Evolutionary conservation across 2,888 invertebrate species (phyloP).

Genomic region (Laspeyria flexula): DNA sequence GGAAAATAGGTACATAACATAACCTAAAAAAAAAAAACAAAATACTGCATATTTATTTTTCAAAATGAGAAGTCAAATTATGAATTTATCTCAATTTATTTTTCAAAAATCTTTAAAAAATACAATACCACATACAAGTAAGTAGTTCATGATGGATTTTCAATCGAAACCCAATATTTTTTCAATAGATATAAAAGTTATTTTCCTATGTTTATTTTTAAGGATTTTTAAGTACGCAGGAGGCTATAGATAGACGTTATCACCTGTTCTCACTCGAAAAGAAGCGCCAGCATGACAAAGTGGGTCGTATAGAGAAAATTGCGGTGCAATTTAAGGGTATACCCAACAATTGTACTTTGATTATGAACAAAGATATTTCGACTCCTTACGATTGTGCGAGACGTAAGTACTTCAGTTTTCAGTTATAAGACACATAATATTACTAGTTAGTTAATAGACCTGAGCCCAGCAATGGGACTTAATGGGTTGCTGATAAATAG

Average conservation of each 20-base stretch:
- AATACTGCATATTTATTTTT: slow-evolving; percentile 20
- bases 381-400: slow-evolving; percentile 97
- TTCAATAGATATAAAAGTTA: too few species aligned
- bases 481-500: too few species aligned
- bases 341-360: slow-evolving; percentile 90
- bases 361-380: slow-evolving; percentile 97
- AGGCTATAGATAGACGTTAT: slow-evolving; percentile 86
- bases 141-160: slow-evolving; percentile 20
- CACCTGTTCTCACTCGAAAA: slow-evolving; percentile 92
- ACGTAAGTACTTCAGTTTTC: slow-evolving; percentile 86
- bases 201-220: slow-evolving; percentile 42
- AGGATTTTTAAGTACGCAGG: slow-evolving; percentile 82
- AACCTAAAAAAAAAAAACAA: slow-evolving; percentile 46
- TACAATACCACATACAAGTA: slow-evolving; percentile 51
- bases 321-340: slow-evolving; percentile 92
- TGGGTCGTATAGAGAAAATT: slow-evolving; percentile 97
- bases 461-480: too few species aligned
- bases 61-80: slow-evolving; percentile 68
- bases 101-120: slow-evolving; percentile 50
- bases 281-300: slow-evolving; percentile 88
- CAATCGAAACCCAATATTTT: too few species aligned
- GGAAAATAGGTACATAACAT: slow-evolving; percentile 5
- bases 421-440: too few species aligned
- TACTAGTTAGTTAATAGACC: too few species aligned
- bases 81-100: slow-evolving; percentile 55